Percentiles rank a stretch among this genome's conserved stretches.
These are phyloP conservation scores for Scotopteryx bipunctaria DNA, from an alignment of 2,888 invertebrate species.

Conservation along the genomic window DNA sequence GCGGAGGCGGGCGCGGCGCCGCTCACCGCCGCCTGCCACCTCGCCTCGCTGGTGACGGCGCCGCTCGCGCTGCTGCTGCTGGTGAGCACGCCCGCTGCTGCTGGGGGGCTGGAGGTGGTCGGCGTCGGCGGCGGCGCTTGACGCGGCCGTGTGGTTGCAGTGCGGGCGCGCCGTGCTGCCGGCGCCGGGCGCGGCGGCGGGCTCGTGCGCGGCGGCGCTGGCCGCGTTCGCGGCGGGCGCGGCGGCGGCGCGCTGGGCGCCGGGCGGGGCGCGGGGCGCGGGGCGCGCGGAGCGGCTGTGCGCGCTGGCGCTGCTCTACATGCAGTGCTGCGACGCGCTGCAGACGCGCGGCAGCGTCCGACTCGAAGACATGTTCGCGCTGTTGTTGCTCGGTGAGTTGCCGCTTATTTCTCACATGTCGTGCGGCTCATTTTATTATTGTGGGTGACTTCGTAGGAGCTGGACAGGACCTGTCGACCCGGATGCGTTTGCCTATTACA, in stretches of 20 bases:
- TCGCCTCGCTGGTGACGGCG: slow-evolving; percentile 50
- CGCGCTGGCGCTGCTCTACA: slow-evolving; percentile 59
- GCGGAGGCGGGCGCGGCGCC: slow-evolving; percentile 37
- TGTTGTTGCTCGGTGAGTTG: slow-evolving; percentile 43
- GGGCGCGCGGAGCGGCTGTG: slow-evolving; percentile 36
- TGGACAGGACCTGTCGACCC: too few species aligned
- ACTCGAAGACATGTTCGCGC: slow-evolving; percentile 39
- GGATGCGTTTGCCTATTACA: too few species aligned
- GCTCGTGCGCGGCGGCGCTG: slow-evolving; percentile 40
- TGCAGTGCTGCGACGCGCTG: slow-evolving; percentile 60
- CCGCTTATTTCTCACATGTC: not conserved
- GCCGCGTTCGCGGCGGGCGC: slow-evolving; percentile 59
- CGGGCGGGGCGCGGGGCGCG: slow-evolving; percentile 19
- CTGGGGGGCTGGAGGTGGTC: slow-evolving; percentile 29
- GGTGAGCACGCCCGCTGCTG: slow-evolving; percentile 43
- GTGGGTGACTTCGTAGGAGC: too few species aligned
- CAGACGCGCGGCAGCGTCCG: slow-evolving; percentile 55
- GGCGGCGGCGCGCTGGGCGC: slow-evolving; percentile 53
- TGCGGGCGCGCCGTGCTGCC: slow-evolving; percentile 49
- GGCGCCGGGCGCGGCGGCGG: slow-evolving; percentile 14
- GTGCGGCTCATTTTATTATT: too few species aligned
- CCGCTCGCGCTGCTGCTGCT: slow-evolving; percentile 54
- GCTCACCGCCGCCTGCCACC: slow-evolving; percentile 46
- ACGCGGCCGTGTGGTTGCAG: slow-evolving; percentile 38
- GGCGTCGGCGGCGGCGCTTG: slow-evolving; percentile 35